A percentile compares a stretch with the other conserved stretches of the same genome.
These are phyloP conservation scores for Drosophila meridiana DNA, from an alignment of 2,888 invertebrate genomes.

Conservation along the genomic window DNA sequence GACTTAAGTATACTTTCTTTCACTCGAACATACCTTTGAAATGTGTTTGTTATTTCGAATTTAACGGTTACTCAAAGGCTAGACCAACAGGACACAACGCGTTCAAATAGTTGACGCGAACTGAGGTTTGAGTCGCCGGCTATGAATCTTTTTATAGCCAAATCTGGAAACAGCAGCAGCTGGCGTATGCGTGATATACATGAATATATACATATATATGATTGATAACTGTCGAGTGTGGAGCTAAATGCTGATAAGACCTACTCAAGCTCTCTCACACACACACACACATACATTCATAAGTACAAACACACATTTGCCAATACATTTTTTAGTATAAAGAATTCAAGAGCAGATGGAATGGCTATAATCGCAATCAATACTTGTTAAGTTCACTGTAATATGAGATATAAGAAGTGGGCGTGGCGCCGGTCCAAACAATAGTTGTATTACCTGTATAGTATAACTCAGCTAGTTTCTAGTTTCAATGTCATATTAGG, in stretches of 20 bases:
- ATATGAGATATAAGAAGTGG: not conserved
- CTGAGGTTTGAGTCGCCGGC: slow-evolving; percentile 41
- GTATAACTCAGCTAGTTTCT: no score
- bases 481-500: not conserved
- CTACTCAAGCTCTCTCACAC: not conserved
- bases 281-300: not conserved
- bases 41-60: slow-evolving; percentile 7
- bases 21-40: slow-evolving; percentile 40
- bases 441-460: slow-evolving; percentile 14
- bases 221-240: slow-evolving; percentile 54
- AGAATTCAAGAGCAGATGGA: slow-evolving; percentile 6
- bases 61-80: slow-evolving; percentile 4
- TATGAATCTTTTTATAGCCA: slow-evolving; percentile 61
- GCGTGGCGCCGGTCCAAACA: not conserved
- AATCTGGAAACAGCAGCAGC: slow-evolving; percentile 45
- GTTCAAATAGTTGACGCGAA: slow-evolving; percentile 42
- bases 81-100: slow-evolving; percentile 38
- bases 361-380: slow-evolving; percentile 32
- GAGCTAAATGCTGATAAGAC: slow-evolving; percentile 37
- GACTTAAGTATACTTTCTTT: not conserved
- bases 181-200: slow-evolving; percentile 36
- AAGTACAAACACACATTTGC: not conserved
- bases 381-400: slow-evolving; percentile 23
- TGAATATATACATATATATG: slow-evolving; percentile 26
- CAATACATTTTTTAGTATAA: slow-evolving; percentile 9